Base-by-base conservation (phyloP, 2,797 vertebrate species). In the Knipowitschia caucasica region DNA sequence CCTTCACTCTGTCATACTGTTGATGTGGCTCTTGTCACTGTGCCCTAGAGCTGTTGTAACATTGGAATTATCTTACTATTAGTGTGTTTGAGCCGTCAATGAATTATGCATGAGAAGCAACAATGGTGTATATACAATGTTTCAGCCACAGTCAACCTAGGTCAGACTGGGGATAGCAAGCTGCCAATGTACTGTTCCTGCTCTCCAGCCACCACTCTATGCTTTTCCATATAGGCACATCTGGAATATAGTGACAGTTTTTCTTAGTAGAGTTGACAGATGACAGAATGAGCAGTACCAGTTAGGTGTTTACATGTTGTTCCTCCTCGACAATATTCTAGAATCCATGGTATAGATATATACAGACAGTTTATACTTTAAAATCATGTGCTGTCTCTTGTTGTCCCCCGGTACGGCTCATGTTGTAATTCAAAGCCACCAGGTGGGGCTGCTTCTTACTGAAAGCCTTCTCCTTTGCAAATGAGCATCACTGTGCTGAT, bases 391-490 rank as follows among this genome's bases (percentile, higher is more conserved):
- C 21, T 29, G 31, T 33, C 2, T 15, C 17, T 47, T 7, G 12
- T 6, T 7, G 6, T n/a, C 7, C 2, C 29, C 4, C 17, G 12
- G 31, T 5, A 63, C n/a, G n/a, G 36, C 3, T 43, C 34, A 53
- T 33, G 4, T 47, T 84, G 56, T 73, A 63, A 64, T 69, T 72
- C 71, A 77, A 75, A 78, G 68, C 88, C 88, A 90, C 86, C 84
- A 90, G 88, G 77, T 86, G 88, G 86, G 82, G 88, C 87, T 88
- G 76, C 73, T 79, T 77, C 84, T 76, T 85, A 71, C 79, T 68
- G 60, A 66, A 71, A 65, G 62, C 46, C 53, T 40, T 62, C 68
- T 57, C 47, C 67, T 31, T 50, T 53, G 33, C 66, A 52, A 46
- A 47, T 46, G 24, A 53, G 51, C 38, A 56, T 72, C 67, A 50